Base-by-base conservation (phyloP, 2,888 invertebrate genomes). In the Beris morrisii region DNA sequence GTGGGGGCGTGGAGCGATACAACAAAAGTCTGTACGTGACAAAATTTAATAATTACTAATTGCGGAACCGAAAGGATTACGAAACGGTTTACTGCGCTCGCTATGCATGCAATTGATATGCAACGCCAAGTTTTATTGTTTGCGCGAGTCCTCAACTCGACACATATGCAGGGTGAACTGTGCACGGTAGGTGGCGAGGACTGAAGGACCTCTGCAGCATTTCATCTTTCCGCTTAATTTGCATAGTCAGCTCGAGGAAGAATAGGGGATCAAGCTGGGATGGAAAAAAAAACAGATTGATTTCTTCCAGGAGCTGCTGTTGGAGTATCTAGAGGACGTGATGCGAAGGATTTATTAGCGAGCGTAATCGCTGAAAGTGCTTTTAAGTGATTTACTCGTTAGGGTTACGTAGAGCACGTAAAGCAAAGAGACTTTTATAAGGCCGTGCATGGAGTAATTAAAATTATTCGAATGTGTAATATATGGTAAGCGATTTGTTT, bases 11-110 rank as follows among this genome's bases (percentile, higher is more conserved):
- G 13, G 44, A 56, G 44, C 44, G 56, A 56, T 56, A 56, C 56
- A 56, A 56, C 56, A 56, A 56, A 56, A 56, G 56, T 56, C 56
- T 56, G 56, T 56, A 56, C 56, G 56, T 56, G 56, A 56, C 56
- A 56, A 56, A 56, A 56, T 44, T 56, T 56, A 43, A 56, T 56
- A 56, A 56, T 56, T 56, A 56, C 56, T 56, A 56, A 56, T 56
- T 56, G 56, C 44, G 5, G 44, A 44, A 44, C 44, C 44, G 53
- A 22, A 22, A 22, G 22, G 22, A 22, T 22, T 22, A 22, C 22
- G 22, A 22, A 22, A 22, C 22, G 1, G 22, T 22, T 22, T 22
- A 22, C 22, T 22, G 22, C 22, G 22, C 22, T 22, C 22, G 22
- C 22, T 22, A 22, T 22, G 22, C 22, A 22, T 56, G 56, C 56